Percentiles rank a stretch among this genome's conserved stretches.
phyloP scores from a whole-genome alignment of 1,140 invertebrate species.

The Tetramorium alpestre region DNA sequence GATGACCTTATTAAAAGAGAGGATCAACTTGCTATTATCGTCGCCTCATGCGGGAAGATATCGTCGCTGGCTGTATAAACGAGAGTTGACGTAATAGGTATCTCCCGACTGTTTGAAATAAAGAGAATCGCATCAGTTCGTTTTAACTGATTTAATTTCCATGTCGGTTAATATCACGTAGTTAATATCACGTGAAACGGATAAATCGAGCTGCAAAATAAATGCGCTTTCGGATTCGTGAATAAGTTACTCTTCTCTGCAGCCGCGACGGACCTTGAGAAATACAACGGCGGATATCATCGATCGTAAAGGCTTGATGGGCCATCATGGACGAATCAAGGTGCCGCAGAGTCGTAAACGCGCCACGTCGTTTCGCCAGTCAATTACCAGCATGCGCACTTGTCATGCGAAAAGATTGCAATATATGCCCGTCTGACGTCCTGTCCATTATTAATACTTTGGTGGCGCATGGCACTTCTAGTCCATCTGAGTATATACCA shows the following conservation, averaged over 20 bases:
- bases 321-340: conserved; percentile 39
- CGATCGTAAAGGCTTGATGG: conserved; percentile 65
- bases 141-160: not conserved
- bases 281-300: conserved; percentile 40
- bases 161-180: not conserved
- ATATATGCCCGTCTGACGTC: not conserved
- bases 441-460: conserved; percentile 41
- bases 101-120: not conserved
- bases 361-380: conserved; percentile 46
- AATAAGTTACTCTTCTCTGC: not conserved
- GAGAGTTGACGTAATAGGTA: not conserved
- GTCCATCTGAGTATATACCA: too few relatives aligned
- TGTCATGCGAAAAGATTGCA: conserved; percentile 36
- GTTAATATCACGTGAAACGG: not conserved
- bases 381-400: conserved; percentile 26
- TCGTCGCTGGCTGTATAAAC: not conserved
- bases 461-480: not conserved
- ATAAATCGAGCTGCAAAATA: not conserved
- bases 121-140: not conserved
- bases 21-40: conserved; percentile 6
- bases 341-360: conserved; percentile 60
- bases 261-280: not conserved
- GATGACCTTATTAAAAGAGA: not conserved
- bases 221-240: not conserved
- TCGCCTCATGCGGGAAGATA: not conserved